A percentile compares a stretch with the other conserved stretches of the same genome.
phyloP scores from a whole-genome alignment of 2,797 vertebrate genomes.

The Liasis olivaceus region DNA sequence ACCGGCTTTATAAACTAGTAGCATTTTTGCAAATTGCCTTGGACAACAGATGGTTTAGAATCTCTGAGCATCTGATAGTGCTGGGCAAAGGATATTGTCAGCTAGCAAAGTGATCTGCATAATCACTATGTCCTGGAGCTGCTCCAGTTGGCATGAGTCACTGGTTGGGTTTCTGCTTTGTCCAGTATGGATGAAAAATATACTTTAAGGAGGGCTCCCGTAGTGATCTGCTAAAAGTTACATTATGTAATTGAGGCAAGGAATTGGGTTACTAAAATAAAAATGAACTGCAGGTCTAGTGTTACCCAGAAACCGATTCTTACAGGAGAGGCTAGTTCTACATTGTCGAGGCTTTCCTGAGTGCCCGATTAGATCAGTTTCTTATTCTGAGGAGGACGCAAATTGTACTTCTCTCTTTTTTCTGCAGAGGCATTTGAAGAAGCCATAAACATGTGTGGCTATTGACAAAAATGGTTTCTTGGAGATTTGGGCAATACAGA shows the following conservation, averaged over 20 bases:
- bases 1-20: neutral
- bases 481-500: neutral
- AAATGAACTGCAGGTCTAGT: neutral
- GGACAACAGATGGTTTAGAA: conserved; percentile 5
- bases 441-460: neutral
- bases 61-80: neutral
- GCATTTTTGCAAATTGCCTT: conserved; percentile 10
- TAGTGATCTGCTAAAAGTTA: neutral
- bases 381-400: neutral
- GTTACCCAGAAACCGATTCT: neutral
- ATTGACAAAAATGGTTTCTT: neutral
- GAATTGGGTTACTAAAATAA: neutral
- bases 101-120: neutral
- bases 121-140: neutral
- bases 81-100: neutral
- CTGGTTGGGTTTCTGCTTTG: neutral
- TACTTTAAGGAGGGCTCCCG: neutral
- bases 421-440: neutral
- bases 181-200: neutral
- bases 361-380: neutral
- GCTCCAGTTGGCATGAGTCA: neutral
- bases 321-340: neutral
- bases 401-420: neutral
- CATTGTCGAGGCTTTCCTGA: neutral
- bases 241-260: neutral